Base-by-base conservation (phyloP, 2,113 vertebrate species). In the Cygnus buccinator region DNA sequence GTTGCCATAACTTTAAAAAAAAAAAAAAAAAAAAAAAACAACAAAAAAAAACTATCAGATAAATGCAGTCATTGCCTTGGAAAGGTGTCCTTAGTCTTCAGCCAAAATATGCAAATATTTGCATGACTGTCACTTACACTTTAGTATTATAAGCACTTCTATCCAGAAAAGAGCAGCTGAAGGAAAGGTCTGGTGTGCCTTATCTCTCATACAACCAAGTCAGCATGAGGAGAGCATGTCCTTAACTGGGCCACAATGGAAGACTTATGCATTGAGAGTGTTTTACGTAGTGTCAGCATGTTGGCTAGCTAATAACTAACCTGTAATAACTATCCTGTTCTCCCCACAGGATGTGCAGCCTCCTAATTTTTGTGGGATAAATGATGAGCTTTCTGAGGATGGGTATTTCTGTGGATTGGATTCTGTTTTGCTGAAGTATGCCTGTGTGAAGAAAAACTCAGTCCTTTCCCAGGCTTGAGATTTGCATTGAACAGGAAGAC, bases 301-400 rank as follows among this genome's bases (percentile, higher is more conserved):
- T 92, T 92, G 89, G 77, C 77, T 50, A 61, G 81, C 43, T 94
- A 89, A 79, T 91, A 94, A 89, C 62, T 70, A 97, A 96, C 86
- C 86, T 96, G 94, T 87, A 96, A 95, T 89, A 95, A 84, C 74
- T 68, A 75, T 89, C 81, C 39, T 83, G 67, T 70, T 84, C 77
- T 87, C 82, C 63, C 94, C 92, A 92, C 89, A 95, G 95, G 94
- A 96, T 94, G 81, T 96, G 84, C 71, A 93, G 75, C 63, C 87
- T 96, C 80, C 89, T 93, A 52, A 89, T 85, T 94, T 94, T 87
- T 93, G 85, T 0, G 37, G 94, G 58, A 41, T 62, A 63, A 62
- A 78, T 87, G 73, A 90, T 73, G 58, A 82, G 37, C 54, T 87
- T 94, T 93, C 3, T 3, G 71, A 91, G 77, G 77, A 87, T 83